Evolutionary conservation across 2,888 invertebrate species (phyloP), one percentile per base, ranked within the genome.

Genomic region (Dicyrtomina minuta): DNA sequence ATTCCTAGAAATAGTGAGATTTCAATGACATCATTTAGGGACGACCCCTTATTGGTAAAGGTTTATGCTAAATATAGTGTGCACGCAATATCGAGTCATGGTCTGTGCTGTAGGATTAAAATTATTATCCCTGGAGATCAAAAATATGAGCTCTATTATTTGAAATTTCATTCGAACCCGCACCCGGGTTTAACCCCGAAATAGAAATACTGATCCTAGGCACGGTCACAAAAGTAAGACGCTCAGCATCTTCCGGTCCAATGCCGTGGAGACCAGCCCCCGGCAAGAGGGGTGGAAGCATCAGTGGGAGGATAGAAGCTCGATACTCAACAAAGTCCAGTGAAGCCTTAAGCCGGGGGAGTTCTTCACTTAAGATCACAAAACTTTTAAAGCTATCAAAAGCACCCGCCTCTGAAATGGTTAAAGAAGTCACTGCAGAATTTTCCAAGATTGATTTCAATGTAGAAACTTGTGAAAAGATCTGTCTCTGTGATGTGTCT

Each of bases 191-290:
- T n/a, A n/a, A n/a, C n/a, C n/a, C n/a, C n/a, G n/a, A n/a, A n/a
- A n/a, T n/a, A 33, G 8, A 33, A 43, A 65, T 53, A 12, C 12
- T 20, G n/a, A 65, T 53, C 12, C 65, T 33, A 3, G 65, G 65
- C 17, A 65, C 65, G 41, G 17, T 43, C 8, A 51, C 24, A n/a
- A 53, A 33, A 1, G 33, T 26, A 8, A 24, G 17, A 12, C 65
- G 24, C 1, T 33, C 65, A 24, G 55, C n/a, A 20, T 51, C 65
- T 22, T 51, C 65, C 20, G 22, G 39, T 20, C 55, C 65, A 33
- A 33, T 33, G 8, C 4, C 33, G 8, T 33, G 33, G 33, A 33
- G 4, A 3, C 33, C 8, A 5, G 3, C 4, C 33, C 33, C 33
- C 8, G 3, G 3, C 4, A 33, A 3, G 33, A 33, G 4, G 33